Evolutionary conservation across 1,140 invertebrate genomes (phyloP), one percentile per base, ranked within the genome.

Genomic region (Drosophila sp.): DNA sequence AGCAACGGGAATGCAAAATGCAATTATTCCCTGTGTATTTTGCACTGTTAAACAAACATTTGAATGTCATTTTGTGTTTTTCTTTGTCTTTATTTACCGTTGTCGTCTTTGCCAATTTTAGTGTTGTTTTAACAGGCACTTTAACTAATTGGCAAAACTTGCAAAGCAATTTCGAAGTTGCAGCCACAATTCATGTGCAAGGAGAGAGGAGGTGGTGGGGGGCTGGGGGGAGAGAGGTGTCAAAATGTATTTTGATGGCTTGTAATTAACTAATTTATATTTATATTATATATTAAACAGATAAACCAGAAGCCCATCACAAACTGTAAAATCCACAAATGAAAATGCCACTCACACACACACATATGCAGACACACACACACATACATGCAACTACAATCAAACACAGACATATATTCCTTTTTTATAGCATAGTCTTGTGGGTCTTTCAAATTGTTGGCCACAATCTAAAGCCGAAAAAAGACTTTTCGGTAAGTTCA

Each of bases 251-350:
- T 50, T 41, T 38, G 21, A 50, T 53, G 65, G 27, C 76, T 65
- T 69, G 43, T 69, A 79, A 80, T 79, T 72, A 73, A 73, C 59
- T 57, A 58, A 72, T 79, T 79, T 64, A 29, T 56, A 79, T 72
- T n/a, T n/a, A n/a, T n/a, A n/a, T n/a, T n/a, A n/a, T n/a, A n/a
- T 61, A 51, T 57, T n/a, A 69, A 69, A 56, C 51, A 32, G 38
- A 45, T 7, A 41, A 38, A 58, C 13, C 36, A 36, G 6, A 27
- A 25, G 41, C 21, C 27, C 41, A 51, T 27, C 58, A 25, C 13
- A 53, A 53, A 13, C 32, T 36, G n/a, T 0, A 25, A 14, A 53
- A 11, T 9, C n/a, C 18, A 29, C 38, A 57, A 16, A 29, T 7
- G 0, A 9, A 36, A 1, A 27, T 11, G 5, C 7, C 7, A 43